These are phyloP conservation scores for Sorex araneus DNA, from an alignment of 2,113 vertebrate species.

Conservation along the genomic window DNA sequence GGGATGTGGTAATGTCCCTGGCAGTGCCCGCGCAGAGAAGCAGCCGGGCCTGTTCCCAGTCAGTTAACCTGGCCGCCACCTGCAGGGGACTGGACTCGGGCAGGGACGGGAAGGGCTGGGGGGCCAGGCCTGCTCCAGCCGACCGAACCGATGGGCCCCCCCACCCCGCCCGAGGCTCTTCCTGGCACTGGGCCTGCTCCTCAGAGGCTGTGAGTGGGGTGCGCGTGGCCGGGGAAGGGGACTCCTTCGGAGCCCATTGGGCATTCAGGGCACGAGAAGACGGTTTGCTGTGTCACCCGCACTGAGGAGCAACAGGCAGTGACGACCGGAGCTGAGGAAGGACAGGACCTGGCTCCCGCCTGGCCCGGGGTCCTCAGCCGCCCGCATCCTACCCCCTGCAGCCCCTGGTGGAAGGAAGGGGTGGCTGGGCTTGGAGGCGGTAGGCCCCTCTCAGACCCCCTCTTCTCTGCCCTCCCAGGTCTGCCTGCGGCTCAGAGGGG, in stretches of 20 bases:
- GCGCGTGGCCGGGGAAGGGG: neutral
- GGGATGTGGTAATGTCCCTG: conserved; percentile 83
- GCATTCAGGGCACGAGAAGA: neutral
- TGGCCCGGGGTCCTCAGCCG: neutral
- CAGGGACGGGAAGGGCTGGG: neutral
- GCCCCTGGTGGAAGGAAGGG: neutral
- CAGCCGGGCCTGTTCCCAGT: conserved; percentile 74
- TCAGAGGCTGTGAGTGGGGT: neutral
- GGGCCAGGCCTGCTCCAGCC: neutral
- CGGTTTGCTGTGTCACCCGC: neutral
- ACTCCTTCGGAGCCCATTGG: neutral
- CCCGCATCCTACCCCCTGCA: accelerated
- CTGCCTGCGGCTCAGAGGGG: neutral
- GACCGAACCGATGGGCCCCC: no score
- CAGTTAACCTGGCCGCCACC: conserved; percentile 64
- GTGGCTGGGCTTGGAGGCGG: neutral
- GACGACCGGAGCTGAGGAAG: neutral
- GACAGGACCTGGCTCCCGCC: neutral
- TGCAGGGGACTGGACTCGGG: conserved; percentile 59
- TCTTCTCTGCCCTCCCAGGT: neutral
- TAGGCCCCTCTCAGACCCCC: neutral
- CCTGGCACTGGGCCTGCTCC: neutral
- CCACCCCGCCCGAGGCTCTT: no score
- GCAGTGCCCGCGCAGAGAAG: conserved; percentile 73
- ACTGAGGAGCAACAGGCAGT: neutral